Evolutionary conservation across 2,888 invertebrate species (phyloP).

Genomic region (Orthosia cruda): DNA sequence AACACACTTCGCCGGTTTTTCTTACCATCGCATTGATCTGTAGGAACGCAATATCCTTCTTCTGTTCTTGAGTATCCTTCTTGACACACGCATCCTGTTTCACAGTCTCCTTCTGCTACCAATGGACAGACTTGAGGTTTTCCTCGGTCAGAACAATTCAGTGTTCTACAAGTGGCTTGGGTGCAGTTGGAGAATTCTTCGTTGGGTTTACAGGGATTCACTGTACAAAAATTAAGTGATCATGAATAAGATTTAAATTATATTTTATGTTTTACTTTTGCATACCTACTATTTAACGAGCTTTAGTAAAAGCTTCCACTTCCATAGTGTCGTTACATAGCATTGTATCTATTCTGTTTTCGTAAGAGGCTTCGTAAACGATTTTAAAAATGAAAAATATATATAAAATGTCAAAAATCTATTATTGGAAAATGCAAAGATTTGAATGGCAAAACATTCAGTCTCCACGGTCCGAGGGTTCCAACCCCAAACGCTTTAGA

Average conservation of each 20-base stretch:
- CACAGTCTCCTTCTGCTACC: neutral
- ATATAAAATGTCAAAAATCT: too few relatives aligned
- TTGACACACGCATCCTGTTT: conserved; percentile 15
- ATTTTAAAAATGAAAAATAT: too few relatives aligned
- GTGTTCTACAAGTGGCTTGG: neutral
- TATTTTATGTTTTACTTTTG: neutral
- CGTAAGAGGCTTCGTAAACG: too few relatives aligned
- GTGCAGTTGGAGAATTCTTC: neutral
- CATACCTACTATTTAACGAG: too few relatives aligned
- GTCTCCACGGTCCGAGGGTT: too few relatives aligned
- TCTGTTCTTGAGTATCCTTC: conserved; percentile 1
- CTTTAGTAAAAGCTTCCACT: too few relatives aligned
- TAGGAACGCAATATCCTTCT: conserved; percentile 8
- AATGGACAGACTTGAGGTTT: neutral
- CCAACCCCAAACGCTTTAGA: too few relatives aligned
- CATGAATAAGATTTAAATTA: neutral
- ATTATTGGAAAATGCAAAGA: too few relatives aligned
- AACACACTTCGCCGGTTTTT: neutral
- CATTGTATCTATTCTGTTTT: too few relatives aligned
- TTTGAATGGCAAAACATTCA: too few relatives aligned
- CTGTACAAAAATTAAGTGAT: neutral
- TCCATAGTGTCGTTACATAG: too few relatives aligned
- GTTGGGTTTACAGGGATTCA: conserved; percentile 1
- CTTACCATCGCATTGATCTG: conserved; percentile 12
- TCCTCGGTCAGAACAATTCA: neutral